These are phyloP conservation scores for Aptenodytes patagonicus DNA, from an alignment of 2,113 vertebrate genomes.

Conservation along the genomic window DNA sequence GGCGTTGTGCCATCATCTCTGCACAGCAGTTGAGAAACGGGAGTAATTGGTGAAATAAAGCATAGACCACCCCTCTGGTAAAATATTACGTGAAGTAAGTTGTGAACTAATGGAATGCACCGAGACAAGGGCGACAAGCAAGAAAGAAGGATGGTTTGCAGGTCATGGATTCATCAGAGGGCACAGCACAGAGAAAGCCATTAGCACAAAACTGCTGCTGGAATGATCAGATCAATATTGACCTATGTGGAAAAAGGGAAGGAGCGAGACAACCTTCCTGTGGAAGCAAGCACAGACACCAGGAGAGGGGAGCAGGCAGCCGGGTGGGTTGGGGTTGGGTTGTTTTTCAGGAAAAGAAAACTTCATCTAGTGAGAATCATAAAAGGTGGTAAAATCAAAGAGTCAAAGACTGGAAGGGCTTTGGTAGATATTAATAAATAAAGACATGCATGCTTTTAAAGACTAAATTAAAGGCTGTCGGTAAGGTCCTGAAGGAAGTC, in stretches of 20 bases:
- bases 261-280: neutral
- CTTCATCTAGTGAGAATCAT: neutral
- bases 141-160: neutral
- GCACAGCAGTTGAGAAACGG: neutral
- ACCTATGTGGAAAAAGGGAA: neutral
- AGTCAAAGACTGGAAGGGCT: neutral
- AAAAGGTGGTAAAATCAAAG: conserved; percentile 19
- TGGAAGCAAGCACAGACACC: neutral
- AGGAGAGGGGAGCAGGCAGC: neutral
- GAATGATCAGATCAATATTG: neutral
- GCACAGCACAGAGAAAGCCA: neutral
- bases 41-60: neutral
- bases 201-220: neutral
- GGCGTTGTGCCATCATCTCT: neutral
- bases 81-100: neutral
- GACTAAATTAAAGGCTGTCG: neutral
- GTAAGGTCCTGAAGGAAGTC: neutral
- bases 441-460: neutral
- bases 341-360: conserved; percentile 3
- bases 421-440: neutral
- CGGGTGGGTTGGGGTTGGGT: neutral
- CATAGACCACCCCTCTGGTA: neutral
- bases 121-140: neutral
- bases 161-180: neutral
- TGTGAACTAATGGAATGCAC: neutral